Percentiles rank a stretch among this genome's conserved stretches.
Conservation (phyloP, 2,113 vertebrate species). For the Platycercus adscitus region DNA sequence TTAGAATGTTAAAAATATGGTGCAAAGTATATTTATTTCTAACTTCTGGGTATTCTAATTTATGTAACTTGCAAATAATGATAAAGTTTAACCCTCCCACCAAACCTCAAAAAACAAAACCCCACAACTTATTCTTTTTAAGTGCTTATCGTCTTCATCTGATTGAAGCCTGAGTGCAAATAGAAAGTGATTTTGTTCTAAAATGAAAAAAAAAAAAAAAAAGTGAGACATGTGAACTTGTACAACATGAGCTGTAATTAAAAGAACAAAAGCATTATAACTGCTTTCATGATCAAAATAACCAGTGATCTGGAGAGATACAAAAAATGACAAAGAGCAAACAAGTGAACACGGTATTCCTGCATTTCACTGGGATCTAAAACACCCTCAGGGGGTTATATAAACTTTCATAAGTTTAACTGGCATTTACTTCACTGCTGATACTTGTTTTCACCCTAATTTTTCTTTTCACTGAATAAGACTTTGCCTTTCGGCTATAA, state of each 20-base stretch:
- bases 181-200: not conserved
- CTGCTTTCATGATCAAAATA: not conserved
- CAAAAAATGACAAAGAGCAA: not conserved
- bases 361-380: not conserved
- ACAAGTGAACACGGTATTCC: not conserved
- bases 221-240: not conserved
- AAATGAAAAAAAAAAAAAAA: not conserved
- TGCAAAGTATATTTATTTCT: not conserved
- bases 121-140: not conserved
- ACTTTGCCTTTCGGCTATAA: slow-evolving; percentile 21
- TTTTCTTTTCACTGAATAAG: slow-evolving; percentile 18
- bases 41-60: not conserved
- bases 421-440: slow-evolving; percentile 1
- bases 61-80: not conserved
- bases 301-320: not conserved
- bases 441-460: slow-evolving; percentile 15
- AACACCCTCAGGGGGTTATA: not conserved
- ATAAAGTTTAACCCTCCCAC: not conserved
- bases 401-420: slow-evolving; percentile 7
- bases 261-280: not conserved
- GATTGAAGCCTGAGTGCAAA: not conserved
- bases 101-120: not conserved
- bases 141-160: not conserved
- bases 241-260: not conserved
- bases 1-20: not conserved